Base-by-base conservation (phyloP, 2,113 vertebrate genomes). In the Sciurus niger region DNA sequence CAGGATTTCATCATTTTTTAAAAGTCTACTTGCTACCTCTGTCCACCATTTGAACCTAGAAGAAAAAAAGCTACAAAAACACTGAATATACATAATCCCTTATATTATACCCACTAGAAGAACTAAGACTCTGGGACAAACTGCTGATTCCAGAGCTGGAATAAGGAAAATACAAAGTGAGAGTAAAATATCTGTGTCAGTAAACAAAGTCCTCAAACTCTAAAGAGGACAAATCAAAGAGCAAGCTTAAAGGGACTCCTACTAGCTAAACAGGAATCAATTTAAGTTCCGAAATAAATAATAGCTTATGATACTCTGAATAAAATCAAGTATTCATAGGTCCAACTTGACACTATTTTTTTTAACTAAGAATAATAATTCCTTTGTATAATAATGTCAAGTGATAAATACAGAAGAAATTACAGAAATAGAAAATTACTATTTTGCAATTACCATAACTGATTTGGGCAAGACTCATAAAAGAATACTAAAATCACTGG, bases 401-500 rank as follows among this genome's bases (percentile, higher is more conserved):
- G 76, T n/a, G 74, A 76, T 80, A 86, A 85, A 93, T 74, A 53
- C 12, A 58, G 2, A 78, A 95, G 10, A 14, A 90, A 30, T 58
- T 58, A 82, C 16, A 58, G 14, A 84, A 84, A 53, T 25, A 53
- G 40, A 55, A 96, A 89, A 88, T 0, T 67, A 18, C 4, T 25
- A 93, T 73, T 96, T 85, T 93, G 92, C 22, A 85, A 55, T 40
- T 95, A 85, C 37, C 6, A 16, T 30, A 82, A 80, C 37, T 95
- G 37, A 85, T 58, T 74, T 48, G 84, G 74, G 55, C 34, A 95
- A 85, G 46, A 89, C 51, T 79, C 34, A 94, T 70, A 43, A 92
- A 89, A 30, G 30, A 88, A 92, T 84, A 46, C 55, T 84, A 79
- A 95, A 84, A 96, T 89, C 60, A 79, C 1, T 43, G 14, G 11